A percentile compares a stretch with the other conserved stretches of the same genome.
phyloP scores from a whole-genome alignment of 2,888 invertebrate species.

The Lutraria lutraria region DNA sequence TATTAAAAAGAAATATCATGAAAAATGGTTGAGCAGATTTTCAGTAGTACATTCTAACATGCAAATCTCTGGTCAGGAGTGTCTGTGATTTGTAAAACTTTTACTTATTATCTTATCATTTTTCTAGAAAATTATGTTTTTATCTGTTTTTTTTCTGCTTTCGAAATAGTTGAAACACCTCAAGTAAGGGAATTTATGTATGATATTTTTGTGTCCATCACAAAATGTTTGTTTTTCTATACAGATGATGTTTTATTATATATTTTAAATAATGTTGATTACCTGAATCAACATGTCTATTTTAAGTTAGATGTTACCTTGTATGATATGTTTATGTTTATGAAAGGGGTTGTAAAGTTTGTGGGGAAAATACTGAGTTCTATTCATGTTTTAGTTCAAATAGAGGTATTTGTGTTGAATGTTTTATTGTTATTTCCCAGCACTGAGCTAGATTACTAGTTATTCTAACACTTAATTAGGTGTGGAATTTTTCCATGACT shows the following conservation, averaged over 20 bases:
- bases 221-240: not conserved
- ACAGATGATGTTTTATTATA: slow-evolving; percentile 19
- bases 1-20: too few species aligned
- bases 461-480: too few species aligned
- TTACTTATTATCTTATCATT: not conserved
- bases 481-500: too few species aligned
- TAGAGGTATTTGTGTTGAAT: slow-evolving; percentile 25
- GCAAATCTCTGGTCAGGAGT: not conserved
- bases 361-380: not conserved
- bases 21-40: not conserved
- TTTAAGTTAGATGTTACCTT: slow-evolving; percentile 1
- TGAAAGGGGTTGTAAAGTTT: not conserved
- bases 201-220: not conserved
- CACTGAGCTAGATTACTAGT: not conserved
- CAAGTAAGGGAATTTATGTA: not conserved
- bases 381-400: slow-evolving; percentile 28
- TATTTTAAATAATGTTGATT: not conserved
- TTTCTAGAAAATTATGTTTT: not conserved
- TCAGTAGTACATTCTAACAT: not conserved
- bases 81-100: not conserved
- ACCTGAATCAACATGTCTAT: not conserved
- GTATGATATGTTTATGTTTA: slow-evolving; percentile 2
- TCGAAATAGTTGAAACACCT: not conserved
- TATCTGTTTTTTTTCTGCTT: not conserved
- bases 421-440: not conserved